Base-by-base conservation (phyloP, 2,113 vertebrate genomes). In the Fukomys damarensis region DNA sequence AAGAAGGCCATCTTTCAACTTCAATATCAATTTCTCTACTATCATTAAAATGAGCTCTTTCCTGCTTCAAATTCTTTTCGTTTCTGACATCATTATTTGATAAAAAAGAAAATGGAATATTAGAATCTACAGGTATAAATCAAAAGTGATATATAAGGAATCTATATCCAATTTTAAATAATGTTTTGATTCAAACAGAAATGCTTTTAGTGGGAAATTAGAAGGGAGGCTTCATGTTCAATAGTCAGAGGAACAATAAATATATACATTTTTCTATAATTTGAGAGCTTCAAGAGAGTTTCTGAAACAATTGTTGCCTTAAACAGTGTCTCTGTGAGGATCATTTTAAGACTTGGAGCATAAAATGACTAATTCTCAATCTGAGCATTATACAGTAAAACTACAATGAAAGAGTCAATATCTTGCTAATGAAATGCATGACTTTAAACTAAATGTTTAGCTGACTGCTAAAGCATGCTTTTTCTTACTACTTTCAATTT, bases 21-120 rank as follows among this genome's bases (percentile, higher is more conserved):
- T 98, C 96, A 96, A 84, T 96, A 96, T 96, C 87, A 93, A 97
- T 97, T 96, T 96, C 61, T 90, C 96, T 94, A 94, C 28, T 46
- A 56, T 95, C 84, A 43, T 92, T 90, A 95, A 97, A 96, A 98
- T 93, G 89, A 92, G 81, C 38, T 93, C 81, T 97, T 97, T 94
- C 85, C 92, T 97, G 90, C 86, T 89, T 79, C 38, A 90, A 85
- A 79, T 84, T 92, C 82, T 91, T 87, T 89, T 46, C 80, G 86
- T 87, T 96, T 95, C 59, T 90, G n/a, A 93, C 94, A 72, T 95
- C 76, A 83, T 28, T 77, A 80, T 77, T 96, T 93, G 85, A 91
- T 89, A 35, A 94, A 95, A 96, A 96, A 52, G 56, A 77, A 96
- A 97, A 88, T 81, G 46, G 66, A 95, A 89, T 95, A 59, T 83